Evolutionary conservation across 2,797 vertebrate species (phyloP).

Genomic region (Phrynocephalus vlangalii): DNA sequence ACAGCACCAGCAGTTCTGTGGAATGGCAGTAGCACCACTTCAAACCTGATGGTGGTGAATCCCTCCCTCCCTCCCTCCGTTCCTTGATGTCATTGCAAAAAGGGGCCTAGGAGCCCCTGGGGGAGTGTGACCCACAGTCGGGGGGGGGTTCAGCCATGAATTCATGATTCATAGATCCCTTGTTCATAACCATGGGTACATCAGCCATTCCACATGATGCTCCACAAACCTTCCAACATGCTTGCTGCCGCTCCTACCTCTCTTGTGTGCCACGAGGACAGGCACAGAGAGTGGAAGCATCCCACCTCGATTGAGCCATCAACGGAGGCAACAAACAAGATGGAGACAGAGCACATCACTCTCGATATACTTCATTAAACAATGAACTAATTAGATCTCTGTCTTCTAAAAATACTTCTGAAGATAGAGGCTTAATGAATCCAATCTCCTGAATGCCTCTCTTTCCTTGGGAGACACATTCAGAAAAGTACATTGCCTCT

Average conservation of each 20-base stretch:
- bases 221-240: background rate
- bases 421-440: constrained; percentile 41
- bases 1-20: too few relatives aligned
- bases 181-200: background rate
- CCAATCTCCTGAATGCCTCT: constrained; percentile 44
- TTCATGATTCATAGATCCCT: background rate
- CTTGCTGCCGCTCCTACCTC: background rate
- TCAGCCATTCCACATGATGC: background rate
- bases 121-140: too few relatives aligned
- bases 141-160: background rate
- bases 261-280: constrained; percentile 40
- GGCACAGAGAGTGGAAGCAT: constrained; percentile 42
- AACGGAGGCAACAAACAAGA: constrained; percentile 50
- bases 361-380: constrained; percentile 69
- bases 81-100: too few relatives aligned
- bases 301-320: constrained; percentile 36
- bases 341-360: constrained; percentile 49
- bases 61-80: too few relatives aligned
- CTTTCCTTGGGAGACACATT: constrained; percentile 31
- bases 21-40: too few relatives aligned
- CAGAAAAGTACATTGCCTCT: constrained; percentile 27
- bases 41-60: too few relatives aligned
- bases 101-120: too few relatives aligned
- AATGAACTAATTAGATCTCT: constrained; percentile 67
- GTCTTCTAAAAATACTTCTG: constrained; percentile 55